These are phyloP conservation scores for Crotalus helleri DNA, from an alignment of 2,113 vertebrate genomes.

Conservation along the genomic window DNA sequence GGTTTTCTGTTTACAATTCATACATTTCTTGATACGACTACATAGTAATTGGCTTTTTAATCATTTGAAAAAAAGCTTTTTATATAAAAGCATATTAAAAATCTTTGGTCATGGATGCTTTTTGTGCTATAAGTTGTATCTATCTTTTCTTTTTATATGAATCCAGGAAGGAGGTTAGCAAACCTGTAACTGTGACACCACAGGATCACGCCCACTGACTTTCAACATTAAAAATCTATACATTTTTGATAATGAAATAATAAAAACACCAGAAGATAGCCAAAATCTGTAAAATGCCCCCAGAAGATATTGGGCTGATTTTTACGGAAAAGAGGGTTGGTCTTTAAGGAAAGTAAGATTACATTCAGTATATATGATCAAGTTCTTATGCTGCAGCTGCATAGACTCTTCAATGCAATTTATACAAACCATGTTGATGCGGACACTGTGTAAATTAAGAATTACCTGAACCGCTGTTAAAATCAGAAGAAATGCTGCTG, in stretches of 20 bases:
- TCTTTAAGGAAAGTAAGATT: not conserved
- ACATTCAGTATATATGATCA: not conserved
- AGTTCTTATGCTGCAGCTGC: constrained; percentile 28
- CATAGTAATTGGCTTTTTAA: not conserved
- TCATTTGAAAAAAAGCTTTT: not conserved
- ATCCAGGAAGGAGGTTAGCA: not conserved
- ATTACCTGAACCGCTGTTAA: constrained; percentile 92
- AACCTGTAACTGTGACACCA: not conserved
- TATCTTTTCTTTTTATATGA: not conserved
- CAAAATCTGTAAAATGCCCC: not conserved
- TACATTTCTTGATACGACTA: not conserved
- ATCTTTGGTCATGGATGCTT: not conserved
- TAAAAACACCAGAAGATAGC: not conserved
- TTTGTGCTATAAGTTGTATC: not conserved
- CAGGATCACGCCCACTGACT: not conserved
- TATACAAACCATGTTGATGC: constrained; percentile 27
- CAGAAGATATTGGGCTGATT: not conserved
- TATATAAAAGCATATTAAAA: not conserved
- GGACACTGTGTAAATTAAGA: constrained; percentile 11
- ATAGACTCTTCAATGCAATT: not conserved
- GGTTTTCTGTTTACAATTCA: not conserved
- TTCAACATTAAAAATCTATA: not conserved
- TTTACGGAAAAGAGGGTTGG: not conserved
- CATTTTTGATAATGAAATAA: not conserved
- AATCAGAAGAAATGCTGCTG: constrained; percentile 90